Percentiles rank a stretch among this genome's conserved stretches.
These are phyloP conservation scores for Didymodactylos carnosus DNA, from an alignment of 2,888 invertebrate genomes.

Conservation along the genomic window DNA sequence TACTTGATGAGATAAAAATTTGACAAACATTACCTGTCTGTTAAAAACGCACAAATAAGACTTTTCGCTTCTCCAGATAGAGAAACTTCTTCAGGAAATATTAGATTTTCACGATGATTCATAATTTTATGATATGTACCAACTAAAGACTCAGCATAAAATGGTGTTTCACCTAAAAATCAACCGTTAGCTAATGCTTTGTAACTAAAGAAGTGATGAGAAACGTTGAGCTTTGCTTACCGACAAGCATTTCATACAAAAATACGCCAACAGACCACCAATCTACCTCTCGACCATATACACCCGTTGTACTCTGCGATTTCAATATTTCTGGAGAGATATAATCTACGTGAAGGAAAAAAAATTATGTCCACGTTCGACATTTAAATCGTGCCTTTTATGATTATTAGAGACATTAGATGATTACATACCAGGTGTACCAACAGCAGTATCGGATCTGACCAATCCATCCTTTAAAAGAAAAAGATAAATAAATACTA, in stretches of 20 bases:
- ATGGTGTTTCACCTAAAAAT: slow-evolving; percentile 63
- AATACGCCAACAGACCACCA: slow-evolving; percentile 99
- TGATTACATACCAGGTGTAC: too few relatives aligned
- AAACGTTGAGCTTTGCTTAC: too few relatives aligned
- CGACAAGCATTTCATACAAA: slow-evolving; percentile 89
- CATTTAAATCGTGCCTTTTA: too few relatives aligned
- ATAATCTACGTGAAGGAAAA: too few relatives aligned
- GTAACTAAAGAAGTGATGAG: too few relatives aligned
- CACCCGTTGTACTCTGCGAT: slow-evolving; percentile 79
- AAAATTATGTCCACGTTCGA: too few relatives aligned
- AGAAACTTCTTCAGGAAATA: slow-evolving; percentile 74
- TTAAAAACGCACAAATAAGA: slow-evolving; percentile 75
- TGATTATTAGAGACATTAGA: too few relatives aligned
- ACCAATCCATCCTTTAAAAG: slow-evolving; percentile 60
- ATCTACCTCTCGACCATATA: slow-evolving; percentile 90
- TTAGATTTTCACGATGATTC: slow-evolving; percentile 85
- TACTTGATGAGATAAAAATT: background rate
- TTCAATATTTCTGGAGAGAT: slow-evolving; percentile 94
- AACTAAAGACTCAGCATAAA: slow-evolving; percentile 90
- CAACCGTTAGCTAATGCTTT: slow-evolving; percentile 18
- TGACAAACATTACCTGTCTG: slow-evolving; percentile 49
- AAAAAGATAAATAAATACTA: slow-evolving; percentile 1
- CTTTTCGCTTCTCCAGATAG: slow-evolving; percentile 53
- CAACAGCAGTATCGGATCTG: slow-evolving; percentile 86
- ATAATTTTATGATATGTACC: slow-evolving; percentile 97